Evolutionary conservation across 2,797 vertebrate species (phyloP).

Genomic region (Notoglanidium macrostoma): DNA sequence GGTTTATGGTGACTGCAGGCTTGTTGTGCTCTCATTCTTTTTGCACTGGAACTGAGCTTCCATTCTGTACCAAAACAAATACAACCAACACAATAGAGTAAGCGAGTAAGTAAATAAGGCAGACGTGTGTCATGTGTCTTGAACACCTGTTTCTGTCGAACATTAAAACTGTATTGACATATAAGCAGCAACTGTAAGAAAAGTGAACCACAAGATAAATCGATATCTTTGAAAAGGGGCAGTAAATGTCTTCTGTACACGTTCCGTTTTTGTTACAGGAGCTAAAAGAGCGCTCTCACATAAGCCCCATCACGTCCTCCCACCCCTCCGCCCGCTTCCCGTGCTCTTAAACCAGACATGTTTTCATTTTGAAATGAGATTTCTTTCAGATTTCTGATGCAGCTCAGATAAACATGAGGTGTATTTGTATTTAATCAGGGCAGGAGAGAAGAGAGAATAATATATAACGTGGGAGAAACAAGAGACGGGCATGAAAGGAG

Average conservation of each 20-base stretch:
- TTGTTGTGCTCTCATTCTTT: no score
- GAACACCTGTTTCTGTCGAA: background rate
- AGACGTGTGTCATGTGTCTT: background rate
- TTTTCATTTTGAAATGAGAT: background rate
- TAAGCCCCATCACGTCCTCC: no score
- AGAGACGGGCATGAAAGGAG: conserved; percentile 16
- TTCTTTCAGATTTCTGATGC: background rate
- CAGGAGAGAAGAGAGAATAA: conserved; percentile 44
- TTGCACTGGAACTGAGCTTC: no score
- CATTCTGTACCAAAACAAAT: no score
- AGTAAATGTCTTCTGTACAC: background rate
- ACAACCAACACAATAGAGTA: no score
- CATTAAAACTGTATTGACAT: background rate
- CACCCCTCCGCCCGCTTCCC: background rate
- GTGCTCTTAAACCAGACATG: background rate
- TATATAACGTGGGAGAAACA: conserved; percentile 23
- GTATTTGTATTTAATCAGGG: conserved; percentile 12
- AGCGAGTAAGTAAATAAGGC: no score
- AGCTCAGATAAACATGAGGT: background rate
- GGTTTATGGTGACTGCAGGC: no score
- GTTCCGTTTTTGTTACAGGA: background rate
- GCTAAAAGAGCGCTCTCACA: background rate
- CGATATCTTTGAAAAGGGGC: background rate
- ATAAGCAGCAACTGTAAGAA: background rate
- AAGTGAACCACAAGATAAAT: background rate